These are phyloP conservation scores for Phania funesta DNA, from an alignment of 2,888 invertebrate species.

Conservation along the genomic window DNA sequence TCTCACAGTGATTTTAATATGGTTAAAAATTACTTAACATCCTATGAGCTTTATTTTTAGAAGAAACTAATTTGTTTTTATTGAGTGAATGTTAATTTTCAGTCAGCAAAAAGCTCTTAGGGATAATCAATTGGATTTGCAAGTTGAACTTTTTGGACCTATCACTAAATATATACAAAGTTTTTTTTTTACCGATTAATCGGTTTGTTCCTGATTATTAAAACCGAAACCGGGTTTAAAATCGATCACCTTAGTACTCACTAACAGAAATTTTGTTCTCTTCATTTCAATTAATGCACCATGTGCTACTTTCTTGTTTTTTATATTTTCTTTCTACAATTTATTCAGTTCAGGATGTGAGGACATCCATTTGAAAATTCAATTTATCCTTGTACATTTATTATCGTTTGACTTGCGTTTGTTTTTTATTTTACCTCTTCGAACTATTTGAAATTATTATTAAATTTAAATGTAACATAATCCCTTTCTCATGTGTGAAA, in stretches of 20 bases:
- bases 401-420: background rate
- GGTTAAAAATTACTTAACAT: too few relatives aligned
- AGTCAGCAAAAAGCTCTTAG: too few relatives aligned
- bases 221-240: too few relatives aligned
- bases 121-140: too few relatives aligned
- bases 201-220: too few relatives aligned
- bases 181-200: too few relatives aligned
- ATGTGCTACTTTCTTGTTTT: background rate
- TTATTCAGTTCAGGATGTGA: slow-evolving; percentile 10
- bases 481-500: background rate
- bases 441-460: slow-evolving; percentile 17
- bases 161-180: too few relatives aligned
- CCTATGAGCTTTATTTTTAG: too few relatives aligned
- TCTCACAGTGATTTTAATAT: too few relatives aligned
- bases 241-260: background rate
- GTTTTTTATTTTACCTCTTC: slow-evolving; percentile 1
- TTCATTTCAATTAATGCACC: slow-evolving; percentile 14
- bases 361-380: slow-evolving; percentile 19
- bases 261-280: slow-evolving; percentile 10
- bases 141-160: too few relatives aligned
- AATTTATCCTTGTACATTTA: slow-evolving; percentile 37
- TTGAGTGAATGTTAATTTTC: too few relatives aligned
- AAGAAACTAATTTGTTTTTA: too few relatives aligned
- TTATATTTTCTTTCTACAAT: background rate
- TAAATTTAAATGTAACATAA: slow-evolving; percentile 26